Evolutionary conservation across 2,113 vertebrate genomes (phyloP).

Genomic region (Larimichthys polyactis): DNA sequence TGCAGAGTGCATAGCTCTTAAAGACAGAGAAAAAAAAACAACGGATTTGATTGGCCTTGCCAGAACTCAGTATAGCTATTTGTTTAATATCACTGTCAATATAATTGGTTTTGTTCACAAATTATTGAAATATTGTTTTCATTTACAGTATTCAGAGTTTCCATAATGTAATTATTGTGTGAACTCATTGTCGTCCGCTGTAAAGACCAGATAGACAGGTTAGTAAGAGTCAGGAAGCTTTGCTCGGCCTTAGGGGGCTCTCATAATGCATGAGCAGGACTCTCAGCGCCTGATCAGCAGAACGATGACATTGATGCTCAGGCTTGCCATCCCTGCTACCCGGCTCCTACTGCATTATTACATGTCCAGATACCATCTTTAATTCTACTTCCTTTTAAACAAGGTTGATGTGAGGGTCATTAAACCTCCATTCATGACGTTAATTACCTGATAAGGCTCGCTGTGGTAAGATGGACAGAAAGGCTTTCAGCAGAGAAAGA

Average conservation of each 20-base stretch:
- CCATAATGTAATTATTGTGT: slow-evolving; percentile 33
- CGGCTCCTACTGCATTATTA: slow-evolving; percentile 67
- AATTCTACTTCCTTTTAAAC: slow-evolving; percentile 80
- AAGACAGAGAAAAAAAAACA: not conserved
- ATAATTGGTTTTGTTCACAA: not conserved
- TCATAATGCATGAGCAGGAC: slow-evolving; percentile 65
- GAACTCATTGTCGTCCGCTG: slow-evolving; percentile 34
- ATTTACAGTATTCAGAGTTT: not conserved
- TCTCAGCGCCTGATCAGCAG: slow-evolving; percentile 69
- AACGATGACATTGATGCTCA: slow-evolving; percentile 76
- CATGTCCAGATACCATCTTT: slow-evolving; percentile 82
- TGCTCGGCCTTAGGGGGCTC: slow-evolving; percentile 53
- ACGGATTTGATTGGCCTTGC: not conserved
- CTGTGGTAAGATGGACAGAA: slow-evolving; percentile 68
- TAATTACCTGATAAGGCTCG: slow-evolving; percentile 83
- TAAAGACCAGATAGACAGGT: slow-evolving; percentile 43
- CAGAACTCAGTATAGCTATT: not conserved
- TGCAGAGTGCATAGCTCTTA: not conserved
- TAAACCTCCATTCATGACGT: slow-evolving; percentile 79
- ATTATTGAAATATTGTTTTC: not conserved
- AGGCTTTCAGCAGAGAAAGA: slow-evolving; percentile 55
- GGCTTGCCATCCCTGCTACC: slow-evolving; percentile 45
- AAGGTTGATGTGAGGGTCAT: slow-evolving; percentile 79
- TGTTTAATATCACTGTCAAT: not conserved
- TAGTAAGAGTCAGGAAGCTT: slow-evolving; percentile 49